Evolutionary conservation across 2,113 vertebrate genomes (phyloP).

Genomic region (Hiodon alosoides): DNA sequence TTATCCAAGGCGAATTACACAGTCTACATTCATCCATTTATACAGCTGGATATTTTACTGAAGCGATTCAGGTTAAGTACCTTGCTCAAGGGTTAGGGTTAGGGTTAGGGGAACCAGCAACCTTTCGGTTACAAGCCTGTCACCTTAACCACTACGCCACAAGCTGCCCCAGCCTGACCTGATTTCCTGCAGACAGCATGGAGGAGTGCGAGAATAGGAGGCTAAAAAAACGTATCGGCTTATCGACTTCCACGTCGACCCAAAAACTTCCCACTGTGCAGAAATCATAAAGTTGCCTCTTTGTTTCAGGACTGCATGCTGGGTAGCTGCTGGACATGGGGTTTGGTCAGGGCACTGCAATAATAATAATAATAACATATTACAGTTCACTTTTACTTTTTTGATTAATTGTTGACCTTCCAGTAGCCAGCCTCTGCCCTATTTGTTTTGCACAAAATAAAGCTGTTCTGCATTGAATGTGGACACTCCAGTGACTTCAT

Average conservation of each 20-base stretch:
- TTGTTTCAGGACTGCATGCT: conserved; percentile 66
- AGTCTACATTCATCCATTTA: too few species aligned
- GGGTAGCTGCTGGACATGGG: conserved; percentile 57
- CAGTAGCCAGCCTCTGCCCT: not conserved
- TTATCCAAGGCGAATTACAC: too few species aligned
- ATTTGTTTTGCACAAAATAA: not conserved
- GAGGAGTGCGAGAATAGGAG: conserved; percentile 48
- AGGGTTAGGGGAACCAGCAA: too few species aligned
- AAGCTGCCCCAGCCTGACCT: conserved; percentile 29
- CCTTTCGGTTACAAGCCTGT: not conserved
- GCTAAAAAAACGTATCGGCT: conserved; percentile 57
- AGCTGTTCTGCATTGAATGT: not conserved
- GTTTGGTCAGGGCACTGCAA: conserved; percentile 40
- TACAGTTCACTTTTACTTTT: too few species aligned
- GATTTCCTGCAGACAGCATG: conserved; percentile 59
- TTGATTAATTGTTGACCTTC: too few species aligned
- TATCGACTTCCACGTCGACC: conserved; percentile 70
- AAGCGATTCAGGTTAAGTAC: too few species aligned
- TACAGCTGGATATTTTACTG: too few species aligned
- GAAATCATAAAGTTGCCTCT: conserved; percentile 56
- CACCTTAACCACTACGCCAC: not conserved
- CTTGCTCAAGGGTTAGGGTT: too few species aligned
- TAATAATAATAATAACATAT: not conserved
- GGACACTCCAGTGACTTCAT: not conserved
- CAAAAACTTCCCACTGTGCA: conserved; percentile 68